phyloP scores from a whole-genome alignment of 2,113 vertebrate species.

The Microcebus tavaratra region DNA sequence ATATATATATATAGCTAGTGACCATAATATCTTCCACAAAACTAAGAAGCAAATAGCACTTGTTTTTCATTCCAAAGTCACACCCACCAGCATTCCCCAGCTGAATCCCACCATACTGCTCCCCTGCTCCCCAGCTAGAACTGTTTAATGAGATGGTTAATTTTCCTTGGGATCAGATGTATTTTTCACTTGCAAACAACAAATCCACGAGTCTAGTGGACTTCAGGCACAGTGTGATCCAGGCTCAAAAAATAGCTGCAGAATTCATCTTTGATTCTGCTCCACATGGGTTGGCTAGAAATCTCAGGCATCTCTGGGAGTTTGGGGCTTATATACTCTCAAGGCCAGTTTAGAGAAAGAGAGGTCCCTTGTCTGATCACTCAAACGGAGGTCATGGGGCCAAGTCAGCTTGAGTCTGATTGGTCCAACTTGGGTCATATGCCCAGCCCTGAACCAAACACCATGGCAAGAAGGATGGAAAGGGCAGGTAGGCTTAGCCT shows the following conservation, averaged over 20 bases:
- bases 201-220: neutral
- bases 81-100: neutral
- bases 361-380: neutral
- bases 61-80: neutral
- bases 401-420: neutral
- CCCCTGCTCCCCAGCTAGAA: neutral
- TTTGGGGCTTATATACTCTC: neutral
- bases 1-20: rapidly evolving
- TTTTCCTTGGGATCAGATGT: neutral
- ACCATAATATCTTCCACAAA: neutral
- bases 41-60: neutral
- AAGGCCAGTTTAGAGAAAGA: neutral
- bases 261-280: neutral
- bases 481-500: neutral
- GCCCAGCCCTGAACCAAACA: neutral
- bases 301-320: neutral
- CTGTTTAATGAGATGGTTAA: neutral
- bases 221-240: neutral
- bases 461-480: neutral
- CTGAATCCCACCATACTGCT: neutral
- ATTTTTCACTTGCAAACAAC: neutral
- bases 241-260: neutral
- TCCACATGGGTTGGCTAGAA: neutral
- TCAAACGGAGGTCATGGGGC: neutral
- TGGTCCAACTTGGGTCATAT: neutral